phyloP scores from a whole-genome alignment of 92 coral and sea anemone species.

The Siderastrea siderea region DNA sequence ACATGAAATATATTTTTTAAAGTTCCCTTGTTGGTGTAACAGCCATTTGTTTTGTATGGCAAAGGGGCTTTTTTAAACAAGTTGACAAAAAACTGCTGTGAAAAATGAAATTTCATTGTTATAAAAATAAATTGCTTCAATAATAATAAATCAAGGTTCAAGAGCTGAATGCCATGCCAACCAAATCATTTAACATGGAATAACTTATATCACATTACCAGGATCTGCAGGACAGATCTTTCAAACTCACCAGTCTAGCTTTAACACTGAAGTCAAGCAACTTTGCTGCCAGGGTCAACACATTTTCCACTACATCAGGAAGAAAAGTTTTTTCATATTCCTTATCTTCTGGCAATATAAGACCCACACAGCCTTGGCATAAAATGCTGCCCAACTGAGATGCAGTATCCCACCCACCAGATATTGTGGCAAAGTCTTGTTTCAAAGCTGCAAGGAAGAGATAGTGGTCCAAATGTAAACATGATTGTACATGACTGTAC shows the following conservation, averaged over 20 bases:
- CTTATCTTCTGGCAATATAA: conserved; percentile 75
- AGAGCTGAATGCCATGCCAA: too few species aligned
- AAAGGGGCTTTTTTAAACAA: too few species aligned
- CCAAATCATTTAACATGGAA: not conserved
- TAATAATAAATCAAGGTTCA: too few species aligned
- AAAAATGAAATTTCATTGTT: too few species aligned
- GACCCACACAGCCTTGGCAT: conserved; percentile 94
- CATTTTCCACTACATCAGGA: conserved; percentile 88
- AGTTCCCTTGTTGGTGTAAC: too few species aligned
- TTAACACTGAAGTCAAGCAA: conserved; percentile 79
- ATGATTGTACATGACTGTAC: too few species aligned
- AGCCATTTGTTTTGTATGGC: too few species aligned
- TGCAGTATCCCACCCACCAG: conserved; percentile 93
- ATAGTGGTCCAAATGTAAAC: too few species aligned
- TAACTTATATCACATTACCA: not conserved
- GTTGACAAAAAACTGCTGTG: too few species aligned
- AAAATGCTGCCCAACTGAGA: conserved; percentile 83
- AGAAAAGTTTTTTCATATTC: conserved; percentile 84
- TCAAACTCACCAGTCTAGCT: conserved; percentile 58
- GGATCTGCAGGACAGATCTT: not conserved
- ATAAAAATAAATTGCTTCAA: too few species aligned
- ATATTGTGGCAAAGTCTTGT: conserved; percentile 88
- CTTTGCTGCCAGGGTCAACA: conserved; percentile 86
- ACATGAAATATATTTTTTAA: too few species aligned
- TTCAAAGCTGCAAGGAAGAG: conserved; percentile 73